Conservation (phyloP, 2,888 invertebrate genomes). For the Temnothorax unifasciatus region DNA sequence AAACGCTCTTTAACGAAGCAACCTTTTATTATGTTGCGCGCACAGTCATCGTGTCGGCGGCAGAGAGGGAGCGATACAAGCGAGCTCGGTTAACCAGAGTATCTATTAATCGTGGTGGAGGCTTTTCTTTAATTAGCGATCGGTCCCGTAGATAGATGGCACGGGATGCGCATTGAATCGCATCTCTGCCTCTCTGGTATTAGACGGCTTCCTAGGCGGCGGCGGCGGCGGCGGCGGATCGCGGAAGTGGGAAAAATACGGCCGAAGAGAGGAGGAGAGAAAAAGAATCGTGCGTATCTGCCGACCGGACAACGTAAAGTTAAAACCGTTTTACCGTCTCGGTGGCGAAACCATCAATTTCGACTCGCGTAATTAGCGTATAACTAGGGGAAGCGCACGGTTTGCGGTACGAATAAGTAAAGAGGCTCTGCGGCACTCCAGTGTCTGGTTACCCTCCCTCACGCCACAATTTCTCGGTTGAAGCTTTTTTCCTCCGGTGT, state of each 20-base stretch:
- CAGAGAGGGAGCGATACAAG: slow-evolving; percentile 29
- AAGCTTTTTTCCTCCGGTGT: slow-evolving; percentile 18
- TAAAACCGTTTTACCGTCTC: slow-evolving; percentile 71
- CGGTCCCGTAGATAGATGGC: slow-evolving; percentile 57
- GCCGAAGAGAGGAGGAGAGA: slow-evolving; percentile 20
- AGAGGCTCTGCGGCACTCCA: slow-evolving; percentile 63
- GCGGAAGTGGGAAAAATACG: slow-evolving; percentile 13
- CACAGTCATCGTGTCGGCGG: slow-evolving; percentile 15
- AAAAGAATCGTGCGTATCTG: slow-evolving; percentile 52
- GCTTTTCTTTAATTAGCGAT: slow-evolving; percentile 71
- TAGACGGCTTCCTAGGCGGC: slow-evolving; percentile 16
- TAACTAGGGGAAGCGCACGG: slow-evolving; percentile 73
- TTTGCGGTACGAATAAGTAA: slow-evolving; percentile 76
- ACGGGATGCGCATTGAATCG: slow-evolving; percentile 59
- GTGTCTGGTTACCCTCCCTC: slow-evolving; percentile 59
- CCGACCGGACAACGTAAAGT: slow-evolving; percentile 69
- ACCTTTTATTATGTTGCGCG: slow-evolving; percentile 59
- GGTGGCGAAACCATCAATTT: slow-evolving; percentile 80
- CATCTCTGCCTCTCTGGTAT: slow-evolving; percentile 57
- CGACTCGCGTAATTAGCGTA: slow-evolving; percentile 78
- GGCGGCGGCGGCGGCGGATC: slow-evolving; percentile 12
- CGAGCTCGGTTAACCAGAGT: slow-evolving; percentile 36
- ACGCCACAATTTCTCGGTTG: slow-evolving; percentile 41
- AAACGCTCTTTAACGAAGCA: slow-evolving; percentile 56
- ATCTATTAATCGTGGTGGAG: slow-evolving; percentile 66